These are phyloP conservation scores for Plutella xylostella DNA, from an alignment of 2,888 invertebrate species.

Conservation along the genomic window DNA sequence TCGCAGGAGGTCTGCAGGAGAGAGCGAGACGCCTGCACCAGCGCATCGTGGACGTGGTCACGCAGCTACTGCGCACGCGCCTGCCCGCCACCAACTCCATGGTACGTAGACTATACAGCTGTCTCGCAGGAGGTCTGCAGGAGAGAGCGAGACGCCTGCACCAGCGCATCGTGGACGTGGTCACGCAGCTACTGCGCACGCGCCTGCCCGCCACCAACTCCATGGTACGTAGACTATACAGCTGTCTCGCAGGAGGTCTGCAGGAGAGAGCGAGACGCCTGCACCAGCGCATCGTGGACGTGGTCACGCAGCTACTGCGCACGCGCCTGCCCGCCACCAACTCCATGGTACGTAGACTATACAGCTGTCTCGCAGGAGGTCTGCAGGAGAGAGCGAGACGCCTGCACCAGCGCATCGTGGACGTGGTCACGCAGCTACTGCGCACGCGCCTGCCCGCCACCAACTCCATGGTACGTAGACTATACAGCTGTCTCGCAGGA, in stretches of 20 bases:
- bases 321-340: constrained; percentile 96
- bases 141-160: no score
- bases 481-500: no score
- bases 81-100: constrained; percentile 96
- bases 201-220: constrained; percentile 95
- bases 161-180: constrained; percentile 98
- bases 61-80: constrained; percentile 90
- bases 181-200: constrained; percentile 91
- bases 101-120: constrained; percentile 72
- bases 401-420: constrained; percentile 96
- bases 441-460: constrained; percentile 94
- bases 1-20: no score
- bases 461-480: constrained; percentile 83
- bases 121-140: no score
- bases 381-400: no score
- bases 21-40: constrained; percentile 98
- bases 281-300: constrained; percentile 97
- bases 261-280: no score
- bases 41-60: constrained; percentile 97
- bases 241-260: no score
- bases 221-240: constrained; percentile 79
- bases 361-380: no score
- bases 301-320: constrained; percentile 93
- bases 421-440: constrained; percentile 95
- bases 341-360: constrained; percentile 78